Evolutionary conservation across 2,113 vertebrate genomes (phyloP).

Genomic region (Porphyrio hochstetteri): DNA sequence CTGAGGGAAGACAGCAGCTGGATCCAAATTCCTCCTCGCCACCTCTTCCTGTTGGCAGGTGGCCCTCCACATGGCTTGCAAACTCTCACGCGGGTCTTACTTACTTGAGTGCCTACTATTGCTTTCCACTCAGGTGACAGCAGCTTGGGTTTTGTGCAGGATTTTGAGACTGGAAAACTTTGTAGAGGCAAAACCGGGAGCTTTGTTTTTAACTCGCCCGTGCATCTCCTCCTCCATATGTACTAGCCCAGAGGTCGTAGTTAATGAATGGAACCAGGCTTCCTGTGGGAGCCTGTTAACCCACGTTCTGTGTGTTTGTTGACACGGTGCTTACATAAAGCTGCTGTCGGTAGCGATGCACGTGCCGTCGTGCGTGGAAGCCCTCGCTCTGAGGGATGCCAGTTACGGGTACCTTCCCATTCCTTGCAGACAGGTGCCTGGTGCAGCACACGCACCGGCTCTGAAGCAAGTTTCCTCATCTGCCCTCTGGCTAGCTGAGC

Average conservation of each 20-base stretch:
- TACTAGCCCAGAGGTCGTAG: slow-evolving; percentile 12
- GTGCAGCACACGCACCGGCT: not conserved
- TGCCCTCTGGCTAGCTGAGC: not conserved
- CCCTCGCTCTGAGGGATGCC: not conserved
- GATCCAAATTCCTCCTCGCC: slow-evolving; percentile 44
- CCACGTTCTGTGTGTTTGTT: not conserved
- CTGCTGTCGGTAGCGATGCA: not conserved
- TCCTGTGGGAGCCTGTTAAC: not conserved
- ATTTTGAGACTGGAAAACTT: not conserved
- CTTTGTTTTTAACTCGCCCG: not conserved
- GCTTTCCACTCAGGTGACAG: not conserved
- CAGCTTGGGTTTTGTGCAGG: not conserved
- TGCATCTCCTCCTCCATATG: not conserved
- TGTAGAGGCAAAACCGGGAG: not conserved
- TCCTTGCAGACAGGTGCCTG: not conserved
- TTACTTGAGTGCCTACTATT: not conserved
- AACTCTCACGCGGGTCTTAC: not conserved
- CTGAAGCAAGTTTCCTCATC: not conserved
- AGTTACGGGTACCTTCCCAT: not conserved
- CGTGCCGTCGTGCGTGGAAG: not conserved
- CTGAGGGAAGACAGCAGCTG: slow-evolving; percentile 26
- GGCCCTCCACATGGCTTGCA: not conserved
- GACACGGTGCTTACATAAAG: not conserved
- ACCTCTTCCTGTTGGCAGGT: slow-evolving; percentile 55
- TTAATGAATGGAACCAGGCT: slow-evolving; percentile 54